These are phyloP conservation scores for Phodopus roborovskii DNA, from an alignment of 2,113 vertebrate genomes.

Conservation along the genomic window DNA sequence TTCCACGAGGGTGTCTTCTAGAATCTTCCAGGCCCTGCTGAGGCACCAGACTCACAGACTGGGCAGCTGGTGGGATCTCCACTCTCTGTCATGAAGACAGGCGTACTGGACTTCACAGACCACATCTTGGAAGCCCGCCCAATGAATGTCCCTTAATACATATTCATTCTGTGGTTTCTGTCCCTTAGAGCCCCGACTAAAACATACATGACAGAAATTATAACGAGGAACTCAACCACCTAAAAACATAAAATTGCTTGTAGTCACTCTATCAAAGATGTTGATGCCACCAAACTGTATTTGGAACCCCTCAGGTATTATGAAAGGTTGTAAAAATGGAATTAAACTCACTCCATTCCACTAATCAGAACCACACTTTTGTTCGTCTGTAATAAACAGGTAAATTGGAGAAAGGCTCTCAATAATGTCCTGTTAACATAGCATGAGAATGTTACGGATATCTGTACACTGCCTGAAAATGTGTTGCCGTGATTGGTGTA, in stretches of 20 bases:
- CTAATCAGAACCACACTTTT: neutral
- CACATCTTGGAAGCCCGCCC: neutral
- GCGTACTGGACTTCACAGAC: neutral
- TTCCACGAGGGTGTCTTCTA: neutral
- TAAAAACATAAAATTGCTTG: neutral
- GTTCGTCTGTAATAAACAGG: constrained; percentile 17
- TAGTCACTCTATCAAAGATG: too few species aligned
- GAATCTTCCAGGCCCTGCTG: neutral
- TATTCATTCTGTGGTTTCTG: neutral
- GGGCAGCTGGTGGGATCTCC: neutral
- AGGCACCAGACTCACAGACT: neutral
- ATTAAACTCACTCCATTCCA: constrained; percentile 44
- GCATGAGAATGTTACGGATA: neutral
- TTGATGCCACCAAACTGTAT: neutral
- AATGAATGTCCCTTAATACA: neutral
- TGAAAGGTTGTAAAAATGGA: constrained; percentile 31
- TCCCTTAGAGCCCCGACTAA: neutral
- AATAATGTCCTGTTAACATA: neutral
- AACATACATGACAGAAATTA: neutral
- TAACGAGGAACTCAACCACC: neutral
- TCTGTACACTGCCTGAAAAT: neutral
- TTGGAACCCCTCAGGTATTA: constrained; percentile 13
- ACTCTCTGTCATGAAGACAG: neutral
- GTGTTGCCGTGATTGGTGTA: neutral
- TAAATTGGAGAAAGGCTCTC: neutral